Evolutionary conservation across 2,888 invertebrate species (phyloP).

Genomic region (Microchrysa polita): DNA sequence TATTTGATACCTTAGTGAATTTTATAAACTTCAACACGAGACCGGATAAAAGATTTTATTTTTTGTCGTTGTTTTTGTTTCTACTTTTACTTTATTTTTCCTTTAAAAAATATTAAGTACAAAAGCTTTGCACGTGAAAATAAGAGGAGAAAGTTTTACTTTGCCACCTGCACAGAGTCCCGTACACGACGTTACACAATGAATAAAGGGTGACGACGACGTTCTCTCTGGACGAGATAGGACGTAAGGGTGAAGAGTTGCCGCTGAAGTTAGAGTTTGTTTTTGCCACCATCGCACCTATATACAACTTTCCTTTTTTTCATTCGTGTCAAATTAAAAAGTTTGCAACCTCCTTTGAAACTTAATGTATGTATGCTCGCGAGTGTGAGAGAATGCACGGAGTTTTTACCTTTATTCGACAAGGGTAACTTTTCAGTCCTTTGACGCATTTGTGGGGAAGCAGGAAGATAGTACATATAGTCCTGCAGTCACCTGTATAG

Average conservation of each 20-base stretch:
- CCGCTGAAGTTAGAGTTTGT: slow-evolving; percentile 25
- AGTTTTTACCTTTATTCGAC: not conserved
- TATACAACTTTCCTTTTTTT: slow-evolving; percentile 18
- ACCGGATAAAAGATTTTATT: slow-evolving; percentile 1
- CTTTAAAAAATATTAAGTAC: slow-evolving; percentile 22
- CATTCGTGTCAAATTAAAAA: slow-evolving; percentile 38
- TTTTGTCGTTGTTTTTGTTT: too few relatives aligned
- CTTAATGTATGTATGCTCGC: not conserved
- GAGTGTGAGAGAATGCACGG: not conserved
- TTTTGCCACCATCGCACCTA: not conserved
- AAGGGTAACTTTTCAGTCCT: slow-evolving; percentile 6
- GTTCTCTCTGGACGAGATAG: too few relatives aligned
- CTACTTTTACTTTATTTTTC: not conserved
- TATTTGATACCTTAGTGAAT: not conserved
- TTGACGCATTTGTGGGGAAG: slow-evolving; percentile 3
- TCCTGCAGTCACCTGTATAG: too few relatives aligned
- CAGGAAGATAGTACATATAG: too few relatives aligned
- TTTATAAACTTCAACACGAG: not conserved
- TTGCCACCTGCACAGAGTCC: not conserved
- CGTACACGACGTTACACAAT: not conserved
- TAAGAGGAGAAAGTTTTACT: slow-evolving; percentile 21
- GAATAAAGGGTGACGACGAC: not conserved
- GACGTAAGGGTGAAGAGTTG: slow-evolving; percentile 9
- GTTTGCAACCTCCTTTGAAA: slow-evolving; percentile 34
- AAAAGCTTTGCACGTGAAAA: slow-evolving; percentile 25